Evolutionary conservation across 1,140 invertebrate species (phyloP).

Genomic region (Daktulosphaira vitifoliae): DNA sequence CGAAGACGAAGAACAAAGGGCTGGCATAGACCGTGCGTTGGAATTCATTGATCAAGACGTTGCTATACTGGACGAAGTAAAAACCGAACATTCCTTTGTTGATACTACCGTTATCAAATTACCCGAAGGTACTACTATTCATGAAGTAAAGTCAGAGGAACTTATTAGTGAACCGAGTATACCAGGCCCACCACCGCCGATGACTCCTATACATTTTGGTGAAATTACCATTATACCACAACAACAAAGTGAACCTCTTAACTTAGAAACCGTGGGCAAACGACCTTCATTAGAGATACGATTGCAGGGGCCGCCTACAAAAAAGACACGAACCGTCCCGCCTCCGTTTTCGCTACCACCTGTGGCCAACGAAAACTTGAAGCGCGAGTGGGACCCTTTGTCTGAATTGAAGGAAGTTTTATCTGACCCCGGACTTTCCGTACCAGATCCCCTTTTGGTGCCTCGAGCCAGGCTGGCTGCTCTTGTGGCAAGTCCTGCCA

Average conservation of each 20-base stretch:
- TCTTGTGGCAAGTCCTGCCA: constrained; percentile 60
- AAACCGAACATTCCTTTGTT: background rate
- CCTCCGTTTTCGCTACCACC: no score
- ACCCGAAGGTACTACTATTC: constrained; percentile 22
- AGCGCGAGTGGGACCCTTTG: constrained; percentile 49
- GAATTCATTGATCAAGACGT: background rate
- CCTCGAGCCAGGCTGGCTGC: constrained; percentile 62
- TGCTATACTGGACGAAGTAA: background rate
- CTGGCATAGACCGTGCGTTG: background rate
- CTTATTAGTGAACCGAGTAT: background rate
- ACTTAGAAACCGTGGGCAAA: constrained; percentile 11
- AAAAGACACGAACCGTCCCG: background rate
- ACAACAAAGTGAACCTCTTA: constrained; percentile 40
- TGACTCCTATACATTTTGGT: background rate
- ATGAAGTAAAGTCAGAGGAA: constrained; percentile 2
- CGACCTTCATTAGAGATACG: constrained; percentile 2
- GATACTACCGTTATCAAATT: background rate
- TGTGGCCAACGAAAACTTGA: background rate
- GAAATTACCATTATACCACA: constrained; percentile 5
- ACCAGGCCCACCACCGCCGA: background rate
- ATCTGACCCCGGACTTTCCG: constrained; percentile 55
- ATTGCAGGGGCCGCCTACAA: background rate
- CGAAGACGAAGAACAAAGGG: constrained; percentile 7
- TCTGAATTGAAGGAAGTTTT: constrained; percentile 64
- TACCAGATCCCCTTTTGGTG: constrained; percentile 70